phyloP scores from a whole-genome alignment of 1,140 invertebrate species.

The Euschistus heros region DNA sequence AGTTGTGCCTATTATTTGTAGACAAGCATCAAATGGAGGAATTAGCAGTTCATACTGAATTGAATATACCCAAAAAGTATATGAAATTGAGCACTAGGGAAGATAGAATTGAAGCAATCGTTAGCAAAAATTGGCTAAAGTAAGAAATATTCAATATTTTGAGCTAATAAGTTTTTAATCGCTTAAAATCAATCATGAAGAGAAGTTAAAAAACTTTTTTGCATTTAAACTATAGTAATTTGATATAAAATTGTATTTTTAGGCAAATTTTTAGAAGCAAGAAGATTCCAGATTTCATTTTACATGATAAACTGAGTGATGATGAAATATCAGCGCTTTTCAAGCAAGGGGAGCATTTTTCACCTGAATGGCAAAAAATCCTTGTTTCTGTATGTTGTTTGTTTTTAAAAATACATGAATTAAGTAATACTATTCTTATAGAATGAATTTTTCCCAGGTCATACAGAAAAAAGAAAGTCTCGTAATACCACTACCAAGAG shows the following conservation, averaged over 20 bases:
- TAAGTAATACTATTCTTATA: neutral
- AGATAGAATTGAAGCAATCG: constrained; percentile 46
- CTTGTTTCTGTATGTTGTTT: constrained; percentile 42
- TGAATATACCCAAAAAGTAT: constrained; percentile 47
- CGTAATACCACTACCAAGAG: constrained; percentile 57
- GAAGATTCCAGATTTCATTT: constrained; percentile 35
- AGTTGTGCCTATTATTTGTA: neutral
- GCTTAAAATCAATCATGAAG: too few relatives aligned
- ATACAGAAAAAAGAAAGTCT: constrained; percentile 51
- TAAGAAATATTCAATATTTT: constrained; percentile 32
- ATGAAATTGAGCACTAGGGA: constrained; percentile 43
- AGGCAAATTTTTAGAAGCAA: constrained; percentile 42
- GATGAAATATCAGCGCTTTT: constrained; percentile 43
- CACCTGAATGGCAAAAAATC: constrained; percentile 46
- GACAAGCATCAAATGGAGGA: neutral
- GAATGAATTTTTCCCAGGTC: constrained; percentile 37
- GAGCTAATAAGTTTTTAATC: neutral
- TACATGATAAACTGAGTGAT: constrained; percentile 34
- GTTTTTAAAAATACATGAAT: neutral
- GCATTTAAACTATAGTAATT: too few relatives aligned
- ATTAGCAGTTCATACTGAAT: constrained; percentile 18
- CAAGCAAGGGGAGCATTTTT: constrained; percentile 44
- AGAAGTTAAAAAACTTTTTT: too few relatives aligned
- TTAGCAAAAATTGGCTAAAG: constrained; percentile 55
- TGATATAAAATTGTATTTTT: constrained; percentile 11